Evolutionary conservation across 2,797 vertebrate species (phyloP), one percentile per base, ranked within the genome.

Genomic region (Fistularia commersonii): DNA sequence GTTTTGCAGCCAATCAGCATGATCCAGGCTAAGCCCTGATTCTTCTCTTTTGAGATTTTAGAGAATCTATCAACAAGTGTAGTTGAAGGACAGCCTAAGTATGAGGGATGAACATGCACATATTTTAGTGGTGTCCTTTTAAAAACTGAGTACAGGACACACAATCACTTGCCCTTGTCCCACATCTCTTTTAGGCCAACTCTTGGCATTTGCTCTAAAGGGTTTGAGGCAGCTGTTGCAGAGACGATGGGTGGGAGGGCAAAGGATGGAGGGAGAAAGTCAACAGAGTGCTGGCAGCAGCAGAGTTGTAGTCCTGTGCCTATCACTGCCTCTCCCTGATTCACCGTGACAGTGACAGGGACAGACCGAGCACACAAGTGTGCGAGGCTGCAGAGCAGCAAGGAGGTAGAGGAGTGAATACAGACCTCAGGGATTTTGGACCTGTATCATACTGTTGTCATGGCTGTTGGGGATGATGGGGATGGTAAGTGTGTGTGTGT

Each of bases 241-340:
- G 48, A 59, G 64, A 58, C 45, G 38, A 53, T 11, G 41, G n/a
- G 53, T 32, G 64, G 45, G 53, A 61, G 65, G 57, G 59, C 7
- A 45, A 48, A 64, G 47, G 64, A 65, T 37, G 0, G 57, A 76
- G 68, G 62, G 72, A 74, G 68, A 69, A 79, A 61, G 47, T 57
- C 55, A 76, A 78, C 76, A 51, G 68, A 81, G 80, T 74, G 77
- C 71, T 74, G 12, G 56, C 70, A 78, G 74, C 70, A 70, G 79
- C 77, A 48, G 64, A 82, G 66, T 74, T 82, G 51, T 66, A 74
- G 69, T 41, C 54, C 76, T 61, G 88, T 86, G 87, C 89, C 87
- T 88, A 85, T 88, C 88, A 75, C 87, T 73, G 86, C 83, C 76
- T 85, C 45, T 67, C 86, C 73, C 80, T 84, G 71, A 88, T 87